phyloP scores from a whole-genome alignment of 2,113 vertebrate genomes.

The Erythrolamprus reginae region DNA sequence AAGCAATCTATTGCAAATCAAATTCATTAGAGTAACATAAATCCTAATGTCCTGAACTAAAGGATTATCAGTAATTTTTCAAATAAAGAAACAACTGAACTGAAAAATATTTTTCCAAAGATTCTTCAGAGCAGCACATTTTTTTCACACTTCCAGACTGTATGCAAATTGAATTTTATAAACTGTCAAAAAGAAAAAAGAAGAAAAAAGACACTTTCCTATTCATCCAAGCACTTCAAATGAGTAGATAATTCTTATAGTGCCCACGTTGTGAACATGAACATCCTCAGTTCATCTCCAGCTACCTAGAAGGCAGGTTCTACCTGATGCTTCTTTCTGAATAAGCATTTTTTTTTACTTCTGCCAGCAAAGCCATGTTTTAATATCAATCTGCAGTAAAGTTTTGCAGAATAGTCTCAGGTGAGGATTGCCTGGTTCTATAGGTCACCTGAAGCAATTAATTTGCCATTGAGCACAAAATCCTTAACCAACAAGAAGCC shows the following conservation, averaged over 20 bases:
- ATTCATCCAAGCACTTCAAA: not conserved
- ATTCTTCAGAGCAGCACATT: not conserved
- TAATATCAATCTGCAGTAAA: not conserved
- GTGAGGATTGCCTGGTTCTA: not conserved
- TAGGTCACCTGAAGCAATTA: not conserved
- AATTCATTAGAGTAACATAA: not conserved
- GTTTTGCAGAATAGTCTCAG: not conserved
- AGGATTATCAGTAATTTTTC: not conserved
- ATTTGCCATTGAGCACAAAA: not conserved
- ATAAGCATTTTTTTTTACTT: not conserved
- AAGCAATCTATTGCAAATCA: not conserved
- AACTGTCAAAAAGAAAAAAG: not conserved
- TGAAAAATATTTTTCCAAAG: not conserved
- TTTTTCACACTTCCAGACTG: not conserved
- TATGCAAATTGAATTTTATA: not conserved
- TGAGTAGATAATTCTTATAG: not conserved
- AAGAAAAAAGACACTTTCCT: not conserved
- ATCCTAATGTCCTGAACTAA: not conserved
- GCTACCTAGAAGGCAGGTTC: not conserved
- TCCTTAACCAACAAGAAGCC: not conserved
- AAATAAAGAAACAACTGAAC: not conserved
- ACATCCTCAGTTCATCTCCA: not conserved
- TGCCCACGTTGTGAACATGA: not conserved
- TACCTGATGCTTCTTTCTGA: not conserved
- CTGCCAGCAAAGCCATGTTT: not conserved